Percentiles rank a stretch among this genome's conserved stretches.
Evolutionary conservation across 35 echinoderm and acorn worm genomes (phyloP).

Genomic region (Patiria miniata): DNA sequence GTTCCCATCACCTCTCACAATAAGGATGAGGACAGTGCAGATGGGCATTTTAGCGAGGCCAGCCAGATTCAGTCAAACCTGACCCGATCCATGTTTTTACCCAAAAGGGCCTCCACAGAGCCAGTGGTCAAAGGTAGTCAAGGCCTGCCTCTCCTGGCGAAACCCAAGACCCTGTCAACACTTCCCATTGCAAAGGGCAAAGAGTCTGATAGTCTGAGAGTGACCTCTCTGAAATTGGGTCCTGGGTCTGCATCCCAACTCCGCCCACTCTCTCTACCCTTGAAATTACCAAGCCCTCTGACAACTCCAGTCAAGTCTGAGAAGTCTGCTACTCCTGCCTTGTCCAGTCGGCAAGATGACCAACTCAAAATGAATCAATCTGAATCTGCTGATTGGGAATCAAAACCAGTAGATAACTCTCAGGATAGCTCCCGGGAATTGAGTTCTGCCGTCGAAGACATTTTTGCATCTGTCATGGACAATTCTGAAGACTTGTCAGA

Average conservation of each 20-base stretch:
- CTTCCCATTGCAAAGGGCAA: not conserved
- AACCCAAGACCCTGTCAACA: slow-evolving; percentile 1
- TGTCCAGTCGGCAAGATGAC: not conserved
- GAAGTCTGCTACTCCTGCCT: not conserved
- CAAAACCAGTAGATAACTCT: not conserved
- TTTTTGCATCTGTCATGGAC: slow-evolving; percentile 67
- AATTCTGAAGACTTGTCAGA: slow-evolving; percentile 8
- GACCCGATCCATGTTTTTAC: not conserved
- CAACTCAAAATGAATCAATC: no score
- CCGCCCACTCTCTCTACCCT: not conserved
- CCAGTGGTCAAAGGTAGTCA: not conserved
- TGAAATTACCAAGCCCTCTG: not conserved
- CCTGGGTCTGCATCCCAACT: not conserved
- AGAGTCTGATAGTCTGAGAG: not conserved
- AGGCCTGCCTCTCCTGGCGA: not conserved
- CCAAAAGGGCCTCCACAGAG: not conserved
- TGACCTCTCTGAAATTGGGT: not conserved
- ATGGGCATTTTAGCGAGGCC: not conserved
- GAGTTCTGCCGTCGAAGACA: slow-evolving; percentile 57
- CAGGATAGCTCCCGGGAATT: slow-evolving; percentile 24
- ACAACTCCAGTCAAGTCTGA: not conserved
- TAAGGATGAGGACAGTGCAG: not conserved
- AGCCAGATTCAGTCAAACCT: not conserved
- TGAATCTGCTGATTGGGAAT: not conserved
- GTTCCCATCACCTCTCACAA: not conserved